Conservation (phyloP, 1,140 invertebrate species). For the Scaptomyza graminum region DNA sequence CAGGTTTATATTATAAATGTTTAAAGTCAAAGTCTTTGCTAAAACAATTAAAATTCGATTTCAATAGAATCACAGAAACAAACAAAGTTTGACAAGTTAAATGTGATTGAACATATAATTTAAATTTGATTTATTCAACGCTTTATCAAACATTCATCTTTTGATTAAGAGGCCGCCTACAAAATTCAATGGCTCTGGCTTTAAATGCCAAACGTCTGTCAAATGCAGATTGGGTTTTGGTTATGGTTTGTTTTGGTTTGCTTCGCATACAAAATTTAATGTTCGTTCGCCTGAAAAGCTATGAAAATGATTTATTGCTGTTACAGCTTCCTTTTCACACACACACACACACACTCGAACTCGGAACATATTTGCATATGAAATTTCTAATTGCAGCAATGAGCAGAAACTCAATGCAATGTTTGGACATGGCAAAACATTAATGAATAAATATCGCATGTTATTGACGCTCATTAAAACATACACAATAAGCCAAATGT, state of each 20-base stretch:
- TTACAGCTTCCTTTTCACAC: conserved; percentile 1
- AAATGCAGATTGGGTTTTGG: conserved; percentile 36
- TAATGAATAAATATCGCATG: conserved; percentile 51
- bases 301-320: conserved; percentile 66
- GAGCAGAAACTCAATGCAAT: no score
- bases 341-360: neutral
- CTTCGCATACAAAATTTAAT: conserved; percentile 26
- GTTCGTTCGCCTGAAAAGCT: conserved; percentile 38
- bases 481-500: neutral
- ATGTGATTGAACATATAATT: neutral
- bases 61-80: no score
- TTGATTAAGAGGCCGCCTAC: neutral
- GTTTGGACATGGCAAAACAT: conserved; percentile 20
- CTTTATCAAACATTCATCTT: neutral
- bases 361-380: conserved; percentile 35
- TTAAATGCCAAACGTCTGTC: conserved; percentile 4
- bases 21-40: no score
- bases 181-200: neutral
- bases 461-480: conserved; percentile 36
- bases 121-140: neutral
- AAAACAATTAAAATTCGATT: no score
- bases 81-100: neutral
- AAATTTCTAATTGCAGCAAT: conserved; percentile 42
- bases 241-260: neutral
- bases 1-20: no score